phyloP scores from a whole-genome alignment of 2,797 vertebrate genomes.

The Mastacembelus armatus region DNA sequence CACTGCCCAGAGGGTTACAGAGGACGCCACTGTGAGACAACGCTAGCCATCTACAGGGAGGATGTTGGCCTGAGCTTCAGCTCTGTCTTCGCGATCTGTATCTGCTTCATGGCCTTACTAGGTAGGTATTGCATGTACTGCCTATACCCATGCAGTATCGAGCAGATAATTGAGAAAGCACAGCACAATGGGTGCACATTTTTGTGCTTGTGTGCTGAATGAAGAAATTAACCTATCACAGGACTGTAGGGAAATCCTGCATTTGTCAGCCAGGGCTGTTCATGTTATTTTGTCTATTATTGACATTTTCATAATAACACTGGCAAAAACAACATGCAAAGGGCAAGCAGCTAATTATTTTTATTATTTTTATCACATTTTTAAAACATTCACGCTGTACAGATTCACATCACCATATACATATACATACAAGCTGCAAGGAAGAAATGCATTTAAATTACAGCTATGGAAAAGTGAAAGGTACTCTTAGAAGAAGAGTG shows the following conservation, averaged over 20 bases:
- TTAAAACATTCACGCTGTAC: too few relatives aligned
- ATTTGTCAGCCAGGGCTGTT: background rate
- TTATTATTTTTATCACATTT: too few relatives aligned
- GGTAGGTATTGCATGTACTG: conserved; percentile 83
- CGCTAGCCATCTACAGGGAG: conserved; percentile 87
- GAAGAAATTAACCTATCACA: background rate
- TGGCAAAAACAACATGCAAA: too few relatives aligned
- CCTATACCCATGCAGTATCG: conserved; percentile 55
- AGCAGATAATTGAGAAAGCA: conserved; percentile 35
- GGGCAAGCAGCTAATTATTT: too few relatives aligned
- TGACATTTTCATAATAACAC: background rate
- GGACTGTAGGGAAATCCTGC: background rate
- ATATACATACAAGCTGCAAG: too few relatives aligned
- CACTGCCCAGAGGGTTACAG: conserved; percentile 89
- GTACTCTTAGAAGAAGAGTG: too few relatives aligned
- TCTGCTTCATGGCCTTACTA: conserved; percentile 91
- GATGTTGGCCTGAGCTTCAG: conserved; percentile 92
- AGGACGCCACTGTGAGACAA: conserved; percentile 88
- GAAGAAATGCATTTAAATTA: too few relatives aligned
- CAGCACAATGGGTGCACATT: conserved; percentile 5
- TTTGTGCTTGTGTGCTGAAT: background rate
- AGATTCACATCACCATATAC: too few relatives aligned
- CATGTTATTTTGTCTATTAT: background rate
- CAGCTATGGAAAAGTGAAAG: too few relatives aligned
- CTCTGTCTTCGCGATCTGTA: conserved; percentile 91